Evolutionary conservation across 2,888 invertebrate genomes (phyloP).

Genomic region (Galerucella pusilla): DNA sequence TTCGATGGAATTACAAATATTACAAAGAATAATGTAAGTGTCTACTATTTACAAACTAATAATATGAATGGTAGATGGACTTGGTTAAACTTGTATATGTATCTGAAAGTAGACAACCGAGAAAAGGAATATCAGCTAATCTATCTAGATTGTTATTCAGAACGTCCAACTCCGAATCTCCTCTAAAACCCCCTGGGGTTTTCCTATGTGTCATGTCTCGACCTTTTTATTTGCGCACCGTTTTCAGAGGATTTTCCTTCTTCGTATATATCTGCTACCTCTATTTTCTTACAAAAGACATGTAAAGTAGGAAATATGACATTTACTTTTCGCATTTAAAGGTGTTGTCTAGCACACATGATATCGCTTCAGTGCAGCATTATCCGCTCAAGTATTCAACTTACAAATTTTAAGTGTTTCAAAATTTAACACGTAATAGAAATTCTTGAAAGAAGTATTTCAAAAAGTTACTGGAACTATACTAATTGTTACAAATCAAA

Average conservation of each 20-base stretch:
- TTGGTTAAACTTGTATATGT: no score
- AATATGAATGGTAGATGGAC: background rate
- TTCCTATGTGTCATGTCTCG: conserved; percentile 47
- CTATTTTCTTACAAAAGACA: conserved; percentile 45
- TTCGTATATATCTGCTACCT: conserved; percentile 37
- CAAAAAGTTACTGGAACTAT: no score
- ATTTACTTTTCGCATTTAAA: conserved; percentile 50
- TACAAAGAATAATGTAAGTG: no score
- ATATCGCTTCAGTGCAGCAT: background rate
- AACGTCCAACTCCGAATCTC: conserved; percentile 38
- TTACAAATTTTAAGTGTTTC: background rate
- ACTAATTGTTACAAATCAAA: no score
- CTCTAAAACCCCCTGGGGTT: conserved; percentile 45
- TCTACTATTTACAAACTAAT: no score
- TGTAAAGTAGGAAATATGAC: conserved; percentile 54
- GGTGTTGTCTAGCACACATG: conserved; percentile 22
- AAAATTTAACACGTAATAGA: background rate
- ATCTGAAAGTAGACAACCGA: conserved; percentile 29
- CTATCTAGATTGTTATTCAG: conserved; percentile 48
- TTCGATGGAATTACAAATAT: no score
- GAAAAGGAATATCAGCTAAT: conserved; percentile 35
- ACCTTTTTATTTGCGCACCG: conserved; percentile 47
- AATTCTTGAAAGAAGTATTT: no score
- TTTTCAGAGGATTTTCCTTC: conserved; percentile 42
- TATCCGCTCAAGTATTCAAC: conserved; percentile 6